Evolutionary conservation across 2,888 invertebrate species (phyloP), one percentile per base, ranked within the genome.

Genomic region (Abrostola tripartita): DNA sequence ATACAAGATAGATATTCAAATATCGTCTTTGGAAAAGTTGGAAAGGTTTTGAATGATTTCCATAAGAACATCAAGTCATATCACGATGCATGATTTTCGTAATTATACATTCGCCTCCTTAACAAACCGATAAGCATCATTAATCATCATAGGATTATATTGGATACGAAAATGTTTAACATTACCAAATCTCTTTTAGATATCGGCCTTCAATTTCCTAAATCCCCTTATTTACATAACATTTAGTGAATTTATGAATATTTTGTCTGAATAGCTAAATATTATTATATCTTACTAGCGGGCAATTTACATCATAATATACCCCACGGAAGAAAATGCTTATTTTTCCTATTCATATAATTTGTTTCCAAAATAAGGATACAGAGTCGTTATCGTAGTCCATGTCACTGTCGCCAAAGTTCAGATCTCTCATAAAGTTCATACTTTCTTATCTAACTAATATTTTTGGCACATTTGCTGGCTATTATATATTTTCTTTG

Each of bases 211-310:
- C 78, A 84, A 86, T 86, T 82, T 75, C 78, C 79, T 62, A 85
- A 88, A 88, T 84, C 84, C 80, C 70, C 78, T 61, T 76, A 90
- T 92, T 91, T 89, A 85, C 91, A 92, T 91, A 91, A 86, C 80
- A 85, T 84, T 86, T 83, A 72, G 81, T 71, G 67, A 82, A 75
- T 77, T 79, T 72, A 86, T 90, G 86, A 88, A 89, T 91, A 86
- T 87, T 90, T 88, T 85, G 88, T 85, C 66, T 69, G 76, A 76
- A 83, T 57, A 58, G 35, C 52, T 6, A 51, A 38, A 53, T 55
- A 61, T 75, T 70, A 72, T 61, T 52, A 69, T 62, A 73, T 51
- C 59, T 40, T 44, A 52, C 52, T 53, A 52, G 52, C 38, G 8
- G 0, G 49, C 38, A 42, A 65, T 60, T 60, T 53, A 7, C 42